Conservation (phyloP, 2,113 vertebrate genomes). For the Sphaerodactylus townsendi region DNA sequence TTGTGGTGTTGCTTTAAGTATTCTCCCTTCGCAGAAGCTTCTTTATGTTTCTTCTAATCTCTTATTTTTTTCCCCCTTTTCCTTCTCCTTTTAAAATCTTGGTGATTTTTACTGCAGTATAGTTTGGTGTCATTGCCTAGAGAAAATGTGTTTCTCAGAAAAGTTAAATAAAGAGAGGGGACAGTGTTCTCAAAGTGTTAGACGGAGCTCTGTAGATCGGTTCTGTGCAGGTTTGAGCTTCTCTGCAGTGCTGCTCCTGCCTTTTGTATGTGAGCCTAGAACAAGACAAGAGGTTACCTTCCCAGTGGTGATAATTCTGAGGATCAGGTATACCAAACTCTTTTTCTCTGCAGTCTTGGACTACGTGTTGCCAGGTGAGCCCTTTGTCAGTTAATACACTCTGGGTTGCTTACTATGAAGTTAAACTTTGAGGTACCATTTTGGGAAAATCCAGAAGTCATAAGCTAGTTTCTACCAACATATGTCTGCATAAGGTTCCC, state of each 20-base stretch:
- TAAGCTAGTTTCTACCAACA: not conserved
- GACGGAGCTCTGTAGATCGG: not conserved
- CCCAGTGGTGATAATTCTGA: no score
- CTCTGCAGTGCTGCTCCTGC: not conserved
- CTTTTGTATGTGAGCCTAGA: not conserved
- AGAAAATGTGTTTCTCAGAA: no score
- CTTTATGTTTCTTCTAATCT: no score
- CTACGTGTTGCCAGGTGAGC: not conserved
- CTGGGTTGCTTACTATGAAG: not conserved
- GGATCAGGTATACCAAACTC: not conserved
- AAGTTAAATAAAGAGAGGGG: no score
- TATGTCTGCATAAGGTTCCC: not conserved
- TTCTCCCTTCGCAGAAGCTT: no score
- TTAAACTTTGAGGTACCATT: not conserved
- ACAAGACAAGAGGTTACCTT: not conserved
- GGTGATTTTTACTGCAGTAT: no score
- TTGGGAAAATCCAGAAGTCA: not conserved
- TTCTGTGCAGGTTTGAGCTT: not conserved
- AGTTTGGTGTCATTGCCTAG: no score
- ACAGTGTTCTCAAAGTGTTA: no score
- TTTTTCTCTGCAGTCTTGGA: not conserved
- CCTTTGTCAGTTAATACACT: not conserved
- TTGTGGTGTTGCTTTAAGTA: not conserved
- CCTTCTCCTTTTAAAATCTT: no score
- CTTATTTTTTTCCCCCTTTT: no score